Percentiles rank a stretch among this genome's conserved stretches.
Conservation (phyloP, 1,140 invertebrate genomes). For the Diploscapter pachys region DNA sequence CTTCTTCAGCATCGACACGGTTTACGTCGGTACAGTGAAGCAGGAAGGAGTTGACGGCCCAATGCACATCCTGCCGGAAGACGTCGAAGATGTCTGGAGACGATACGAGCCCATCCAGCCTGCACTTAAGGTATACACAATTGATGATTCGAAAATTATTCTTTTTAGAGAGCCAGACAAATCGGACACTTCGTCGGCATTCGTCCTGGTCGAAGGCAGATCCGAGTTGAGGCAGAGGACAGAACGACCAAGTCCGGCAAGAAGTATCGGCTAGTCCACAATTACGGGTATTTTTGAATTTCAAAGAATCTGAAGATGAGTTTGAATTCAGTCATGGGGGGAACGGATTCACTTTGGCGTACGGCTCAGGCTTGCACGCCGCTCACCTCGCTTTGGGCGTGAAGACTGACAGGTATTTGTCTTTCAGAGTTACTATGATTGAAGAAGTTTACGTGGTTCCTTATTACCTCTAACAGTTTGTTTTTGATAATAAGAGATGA, state of each 20-base stretch:
- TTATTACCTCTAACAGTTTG: no score
- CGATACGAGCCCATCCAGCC: conserved; percentile 68
- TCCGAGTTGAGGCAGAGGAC: conserved; percentile 69
- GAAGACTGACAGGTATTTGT: no score
- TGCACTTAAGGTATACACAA: conserved; percentile 60
- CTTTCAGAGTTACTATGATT: no score
- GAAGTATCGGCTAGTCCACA: conserved; percentile 71
- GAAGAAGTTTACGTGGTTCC: no score
- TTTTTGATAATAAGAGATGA: no score
- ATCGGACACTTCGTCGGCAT: conserved; percentile 72
- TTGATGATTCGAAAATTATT: not conserved
- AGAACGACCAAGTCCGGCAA: conserved; percentile 23
- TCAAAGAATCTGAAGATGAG: conserved; percentile 71
- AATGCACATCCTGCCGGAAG: conserved; percentile 60
- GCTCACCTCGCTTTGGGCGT: conserved; percentile 39
- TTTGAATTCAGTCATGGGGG: conserved; percentile 81
- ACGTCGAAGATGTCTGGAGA: conserved; percentile 67
- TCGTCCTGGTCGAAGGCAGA: conserved; percentile 68
- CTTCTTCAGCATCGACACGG: conserved; percentile 61
- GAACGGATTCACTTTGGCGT: conserved; percentile 75
- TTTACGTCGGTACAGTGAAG: conserved; percentile 73
- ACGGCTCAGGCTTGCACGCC: conserved; percentile 75
- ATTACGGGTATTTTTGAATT: conserved; percentile 68
- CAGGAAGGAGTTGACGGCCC: conserved; percentile 69
- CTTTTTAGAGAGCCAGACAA: conserved; percentile 60